These are phyloP conservation scores for Micronisus gabar DNA, from an alignment of 2,113 vertebrate genomes.

Conservation along the genomic window DNA sequence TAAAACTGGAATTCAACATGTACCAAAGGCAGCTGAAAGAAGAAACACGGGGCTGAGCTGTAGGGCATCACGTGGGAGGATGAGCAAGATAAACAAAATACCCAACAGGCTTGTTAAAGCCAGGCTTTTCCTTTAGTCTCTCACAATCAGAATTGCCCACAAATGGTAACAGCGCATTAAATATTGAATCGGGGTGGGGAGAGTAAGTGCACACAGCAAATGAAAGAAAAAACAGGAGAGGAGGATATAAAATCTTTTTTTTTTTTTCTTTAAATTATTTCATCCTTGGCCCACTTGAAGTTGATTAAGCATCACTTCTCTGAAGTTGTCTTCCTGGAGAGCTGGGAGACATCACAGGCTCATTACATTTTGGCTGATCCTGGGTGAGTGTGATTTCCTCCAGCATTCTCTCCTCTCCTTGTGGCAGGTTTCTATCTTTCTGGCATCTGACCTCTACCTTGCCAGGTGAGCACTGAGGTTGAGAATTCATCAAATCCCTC, in stretches of 20 bases:
- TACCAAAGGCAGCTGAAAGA: not conserved
- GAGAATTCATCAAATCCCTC: not conserved
- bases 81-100: not conserved
- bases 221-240: not conserved
- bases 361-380: not conserved
- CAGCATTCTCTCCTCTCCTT: not conserved
- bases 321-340: not conserved
- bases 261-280: not conserved
- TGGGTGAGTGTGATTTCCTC: not conserved
- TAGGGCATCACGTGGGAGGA: not conserved
- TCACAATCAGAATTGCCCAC: not conserved
- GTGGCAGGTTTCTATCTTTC: not conserved
- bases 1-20: not conserved
- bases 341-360: not conserved
- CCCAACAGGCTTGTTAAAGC: not conserved
- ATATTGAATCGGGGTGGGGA: not conserved
- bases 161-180: not conserved
- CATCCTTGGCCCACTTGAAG: not conserved
- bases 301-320: not conserved
- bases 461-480: not conserved
- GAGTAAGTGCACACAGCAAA: not conserved
- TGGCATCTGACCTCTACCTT: not conserved
- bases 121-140: not conserved
- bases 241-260: not conserved
- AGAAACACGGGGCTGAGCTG: rapidly evolving